Conservation (phyloP, 2,888 invertebrate genomes). For the Hyalella azteca region DNA sequence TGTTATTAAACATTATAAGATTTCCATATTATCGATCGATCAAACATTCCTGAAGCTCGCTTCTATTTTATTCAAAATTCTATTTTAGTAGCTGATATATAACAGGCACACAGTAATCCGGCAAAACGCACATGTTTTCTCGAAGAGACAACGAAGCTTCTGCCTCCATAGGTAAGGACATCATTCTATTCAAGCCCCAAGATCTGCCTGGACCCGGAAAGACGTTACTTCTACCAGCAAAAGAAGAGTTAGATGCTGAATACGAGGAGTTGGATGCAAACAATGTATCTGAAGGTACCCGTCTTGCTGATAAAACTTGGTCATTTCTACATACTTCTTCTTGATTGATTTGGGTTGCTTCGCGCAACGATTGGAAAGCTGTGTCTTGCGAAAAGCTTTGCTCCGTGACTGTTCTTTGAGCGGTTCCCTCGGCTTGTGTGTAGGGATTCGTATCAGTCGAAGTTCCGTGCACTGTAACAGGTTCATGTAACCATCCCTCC, state of each 20-base stretch:
- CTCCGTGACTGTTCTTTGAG: background rate
- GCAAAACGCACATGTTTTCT: background rate
- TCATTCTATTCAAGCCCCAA: constrained; percentile 4
- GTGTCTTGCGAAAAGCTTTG: background rate
- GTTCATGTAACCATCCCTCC: constrained; percentile 1
- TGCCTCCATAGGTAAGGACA: constrained; percentile 6
- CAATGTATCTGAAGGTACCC: too few relatives aligned
- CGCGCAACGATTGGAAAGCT: background rate
- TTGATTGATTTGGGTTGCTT: background rate
- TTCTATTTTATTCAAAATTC: too few relatives aligned
- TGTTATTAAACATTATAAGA: too few relatives aligned
- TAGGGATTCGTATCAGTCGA: background rate
- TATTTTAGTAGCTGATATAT: too few relatives aligned
- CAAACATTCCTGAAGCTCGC: too few relatives aligned
- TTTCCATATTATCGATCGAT: too few relatives aligned
- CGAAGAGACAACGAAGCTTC: constrained; percentile 13
- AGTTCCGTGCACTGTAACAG: background rate
- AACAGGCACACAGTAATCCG: background rate
- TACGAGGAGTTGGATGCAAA: too few relatives aligned
- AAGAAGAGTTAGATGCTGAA: too few relatives aligned
- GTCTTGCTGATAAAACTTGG: background rate
- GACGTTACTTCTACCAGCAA: too few relatives aligned
- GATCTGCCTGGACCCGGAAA: background rate
- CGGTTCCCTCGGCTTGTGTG: background rate
- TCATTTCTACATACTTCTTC: background rate